Evolutionary conservation across 2,888 invertebrate species (phyloP).

Genomic region (Tridacna gigas): DNA sequence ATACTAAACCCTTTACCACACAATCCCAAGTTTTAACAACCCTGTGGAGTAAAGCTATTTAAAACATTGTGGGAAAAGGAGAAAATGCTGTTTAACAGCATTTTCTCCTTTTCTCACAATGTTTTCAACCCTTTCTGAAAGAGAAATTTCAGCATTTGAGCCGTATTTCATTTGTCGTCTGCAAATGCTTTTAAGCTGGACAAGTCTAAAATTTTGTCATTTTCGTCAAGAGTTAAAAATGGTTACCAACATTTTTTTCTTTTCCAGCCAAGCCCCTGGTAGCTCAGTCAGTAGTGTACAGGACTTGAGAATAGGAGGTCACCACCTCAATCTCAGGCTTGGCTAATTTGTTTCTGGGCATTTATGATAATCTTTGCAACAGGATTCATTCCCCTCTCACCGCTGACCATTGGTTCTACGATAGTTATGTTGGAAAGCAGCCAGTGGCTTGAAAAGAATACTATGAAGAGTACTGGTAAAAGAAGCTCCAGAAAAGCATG

Average conservation of each 20-base stretch:
- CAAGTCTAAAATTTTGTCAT: not conserved
- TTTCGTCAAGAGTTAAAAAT: not conserved
- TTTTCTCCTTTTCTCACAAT: not conserved
- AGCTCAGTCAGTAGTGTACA: no score
- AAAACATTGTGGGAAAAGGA: not conserved
- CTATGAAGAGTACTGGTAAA: no score
- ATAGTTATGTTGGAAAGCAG: no score
- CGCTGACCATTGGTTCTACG: no score
- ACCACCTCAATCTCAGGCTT: no score
- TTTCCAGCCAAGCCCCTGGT: not conserved
- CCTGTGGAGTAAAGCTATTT: not conserved
- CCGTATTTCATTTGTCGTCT: not conserved
- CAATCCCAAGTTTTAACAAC: not conserved
- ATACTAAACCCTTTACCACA: not conserved
- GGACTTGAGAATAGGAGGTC: no score
- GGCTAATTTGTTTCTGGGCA: no score
- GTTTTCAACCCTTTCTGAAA: not conserved
- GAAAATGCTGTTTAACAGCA: not conserved
- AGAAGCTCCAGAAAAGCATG: no score
- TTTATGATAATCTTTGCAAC: no score
- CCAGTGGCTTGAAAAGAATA: no score
- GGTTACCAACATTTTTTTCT: not conserved
- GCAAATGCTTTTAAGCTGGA: not conserved
- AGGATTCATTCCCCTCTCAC: no score
- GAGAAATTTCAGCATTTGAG: not conserved